Evolutionary conservation across 1,140 invertebrate genomes (phyloP).

Genomic region (Bilobella aurantiaca): DNA sequence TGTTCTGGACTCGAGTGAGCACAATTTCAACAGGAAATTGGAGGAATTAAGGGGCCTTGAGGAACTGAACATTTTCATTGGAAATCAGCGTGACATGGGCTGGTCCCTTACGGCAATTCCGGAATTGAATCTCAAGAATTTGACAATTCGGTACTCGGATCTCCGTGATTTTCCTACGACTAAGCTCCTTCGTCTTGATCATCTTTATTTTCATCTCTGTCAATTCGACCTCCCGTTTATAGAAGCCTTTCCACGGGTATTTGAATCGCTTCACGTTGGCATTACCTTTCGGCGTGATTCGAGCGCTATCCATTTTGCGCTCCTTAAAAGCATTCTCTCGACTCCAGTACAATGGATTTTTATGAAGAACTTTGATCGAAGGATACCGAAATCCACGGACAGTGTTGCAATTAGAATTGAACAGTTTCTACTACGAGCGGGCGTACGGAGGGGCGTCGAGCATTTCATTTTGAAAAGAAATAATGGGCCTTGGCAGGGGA

Average conservation of each 20-base stretch:
- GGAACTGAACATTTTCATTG: slow-evolving; percentile 8
- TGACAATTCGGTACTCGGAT: slow-evolving; percentile 9
- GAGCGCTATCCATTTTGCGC: background rate
- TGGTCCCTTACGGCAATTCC: background rate
- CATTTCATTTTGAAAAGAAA: slow-evolving; percentile 6
- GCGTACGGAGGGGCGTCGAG: background rate
- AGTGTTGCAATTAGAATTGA: background rate
- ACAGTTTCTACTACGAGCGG: background rate
- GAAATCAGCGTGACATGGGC: background rate
- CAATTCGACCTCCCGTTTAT: background rate
- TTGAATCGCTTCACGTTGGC: background rate
- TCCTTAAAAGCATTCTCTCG: background rate
- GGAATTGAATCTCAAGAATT: background rate
- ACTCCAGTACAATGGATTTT: slow-evolving; percentile 5
- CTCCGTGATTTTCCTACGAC: background rate
- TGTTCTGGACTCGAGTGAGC: background rate
- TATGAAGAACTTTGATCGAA: slow-evolving; percentile 4
- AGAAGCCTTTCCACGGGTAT: background rate
- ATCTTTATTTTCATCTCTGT: slow-evolving; percentile 11
- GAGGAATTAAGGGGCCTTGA: background rate
- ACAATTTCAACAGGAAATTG: background rate
- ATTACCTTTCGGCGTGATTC: slow-evolving; percentile 1
- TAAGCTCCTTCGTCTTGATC: background rate
- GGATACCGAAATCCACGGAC: background rate
- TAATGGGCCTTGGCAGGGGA: background rate